phyloP scores from a whole-genome alignment of 2,797 vertebrate genomes.

The Podarcis siculus region DNA sequence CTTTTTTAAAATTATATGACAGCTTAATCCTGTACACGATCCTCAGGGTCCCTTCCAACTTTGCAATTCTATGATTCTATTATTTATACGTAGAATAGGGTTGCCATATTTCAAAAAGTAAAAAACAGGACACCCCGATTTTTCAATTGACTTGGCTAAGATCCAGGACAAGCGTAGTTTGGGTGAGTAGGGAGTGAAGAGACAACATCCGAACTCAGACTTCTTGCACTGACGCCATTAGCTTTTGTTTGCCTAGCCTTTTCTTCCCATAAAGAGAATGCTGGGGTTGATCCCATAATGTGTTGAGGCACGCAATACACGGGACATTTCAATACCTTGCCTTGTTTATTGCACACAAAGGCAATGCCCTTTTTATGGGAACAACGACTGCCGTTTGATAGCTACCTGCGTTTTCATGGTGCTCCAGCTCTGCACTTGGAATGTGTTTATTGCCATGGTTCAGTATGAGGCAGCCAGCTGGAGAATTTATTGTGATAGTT shows the following conservation, averaged over 20 bases:
- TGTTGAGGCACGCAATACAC: background rate
- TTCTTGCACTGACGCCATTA: background rate
- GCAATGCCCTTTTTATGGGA: slow-evolving; percentile 16
- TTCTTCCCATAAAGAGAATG: background rate
- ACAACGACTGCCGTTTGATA: background rate
- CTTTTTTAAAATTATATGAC: background rate
- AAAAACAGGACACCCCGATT: no score
- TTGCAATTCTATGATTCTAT: no score
- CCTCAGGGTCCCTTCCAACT: no score
- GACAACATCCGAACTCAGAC: background rate
- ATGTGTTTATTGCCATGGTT: slow-evolving; percentile 14
- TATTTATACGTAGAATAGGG: no score
- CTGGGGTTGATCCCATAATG: background rate
- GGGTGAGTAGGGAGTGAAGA: background rate
- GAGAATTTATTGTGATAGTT: slow-evolving; percentile 15
- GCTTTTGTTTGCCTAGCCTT: background rate
- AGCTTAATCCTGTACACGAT: no score
- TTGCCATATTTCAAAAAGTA: no score
- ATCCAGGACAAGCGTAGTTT: no score
- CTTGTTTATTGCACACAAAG: background rate
- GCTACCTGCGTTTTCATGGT: slow-evolving; percentile 36
- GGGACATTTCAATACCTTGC: slow-evolving; percentile 1
- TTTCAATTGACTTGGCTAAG: no score
- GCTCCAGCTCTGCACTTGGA: background rate
- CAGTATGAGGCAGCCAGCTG: background rate